Evolutionary conservation across 1,140 invertebrate genomes (phyloP), one percentile per base, ranked within the genome.

Genomic region (Macrobrachium rosenbergii): DNA sequence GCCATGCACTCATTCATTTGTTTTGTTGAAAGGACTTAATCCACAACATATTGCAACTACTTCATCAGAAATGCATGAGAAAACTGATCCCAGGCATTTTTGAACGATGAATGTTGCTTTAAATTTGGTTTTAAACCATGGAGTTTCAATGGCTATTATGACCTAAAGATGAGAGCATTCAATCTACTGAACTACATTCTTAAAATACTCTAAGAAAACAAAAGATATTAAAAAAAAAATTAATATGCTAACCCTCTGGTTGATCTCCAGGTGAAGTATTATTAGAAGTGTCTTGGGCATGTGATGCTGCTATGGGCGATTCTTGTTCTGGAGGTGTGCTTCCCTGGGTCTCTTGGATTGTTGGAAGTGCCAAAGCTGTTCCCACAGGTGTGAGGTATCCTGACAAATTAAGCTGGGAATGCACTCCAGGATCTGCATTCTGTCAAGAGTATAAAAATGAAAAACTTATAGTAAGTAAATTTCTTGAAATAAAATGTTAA

Each of bases 341-440:
- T n/a, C 75, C 82, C 23, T 85, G 63, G 8, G 90, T 95, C 92
- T 97, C 96, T 23, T 95, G 95, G 90, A 98, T 97, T 37, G 96
- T 97, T 62, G 96, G 96, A 81, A 98, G 92, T n/a, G 95, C 95
- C 90, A 96, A 92, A 60, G 94, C 94, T 83, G 92, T 94, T 91
- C 92, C 93, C 92, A 93, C 94, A 91, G 93, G 92, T n/a, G 88
- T 85, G 45, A 80, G 52, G 75, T 83, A 91, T 84, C 88, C 92
- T 91, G 98, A 96, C 90, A 98, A 92, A 92, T 97, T 96, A 88
- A 98, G 94, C 90, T 96, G 97, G 16, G 97, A 98, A 91, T 98
- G 97, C 28, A 98, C 97, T 52, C 97, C 97, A n/a, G 97, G 97
- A 93, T 98, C 97, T 60, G 96, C 94, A 92, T 98, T 97, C 88